These are phyloP conservation scores for Leptinotarsa undecemlineata DNA, from an alignment of 1,140 invertebrate species.

Conservation along the genomic window DNA sequence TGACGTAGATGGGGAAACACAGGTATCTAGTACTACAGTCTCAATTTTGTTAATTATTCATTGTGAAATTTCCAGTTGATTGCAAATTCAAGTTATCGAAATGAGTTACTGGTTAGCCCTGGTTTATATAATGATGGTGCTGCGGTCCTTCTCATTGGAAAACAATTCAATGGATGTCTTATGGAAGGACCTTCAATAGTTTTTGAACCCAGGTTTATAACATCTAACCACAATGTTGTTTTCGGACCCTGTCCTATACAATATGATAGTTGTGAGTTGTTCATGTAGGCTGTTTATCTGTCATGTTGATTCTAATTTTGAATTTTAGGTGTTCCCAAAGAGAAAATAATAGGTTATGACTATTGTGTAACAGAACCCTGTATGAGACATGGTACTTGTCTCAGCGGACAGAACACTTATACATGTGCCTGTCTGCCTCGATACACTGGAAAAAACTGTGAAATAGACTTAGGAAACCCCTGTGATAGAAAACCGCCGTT, in stretches of 20 bases:
- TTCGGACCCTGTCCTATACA: conserved; percentile 76
- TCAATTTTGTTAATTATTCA: conserved; percentile 39
- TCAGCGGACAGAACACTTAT: conserved; percentile 73
- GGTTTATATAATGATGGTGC: conserved; percentile 62
- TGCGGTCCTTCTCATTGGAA: conserved; percentile 73
- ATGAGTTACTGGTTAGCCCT: conserved; percentile 70
- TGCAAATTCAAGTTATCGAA: conserved; percentile 78
- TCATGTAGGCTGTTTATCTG: neutral
- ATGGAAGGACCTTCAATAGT: conserved; percentile 80
- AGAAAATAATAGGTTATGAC: conserved; percentile 60
- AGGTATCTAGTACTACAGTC: conserved; percentile 26
- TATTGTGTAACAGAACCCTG: conserved; percentile 79
- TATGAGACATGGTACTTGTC: conserved; percentile 77
- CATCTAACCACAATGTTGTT: conserved; percentile 65
- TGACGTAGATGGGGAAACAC: conserved; percentile 60
- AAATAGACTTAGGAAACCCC: conserved; percentile 74
- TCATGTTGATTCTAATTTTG: neutral
- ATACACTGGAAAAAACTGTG: conserved; percentile 72
- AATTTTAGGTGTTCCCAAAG: conserved; percentile 46
- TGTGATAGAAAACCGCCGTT: conserved; percentile 59
- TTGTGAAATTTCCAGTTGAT: conserved; percentile 61
- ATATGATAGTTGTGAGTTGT: conserved; percentile 68
- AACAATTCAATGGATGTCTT: conserved; percentile 80
- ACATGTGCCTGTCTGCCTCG: conserved; percentile 77
- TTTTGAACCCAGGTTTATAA: conserved; percentile 68